phyloP scores from a whole-genome alignment of 1,140 invertebrate species.

The Propsilocerus akamusi region DNA sequence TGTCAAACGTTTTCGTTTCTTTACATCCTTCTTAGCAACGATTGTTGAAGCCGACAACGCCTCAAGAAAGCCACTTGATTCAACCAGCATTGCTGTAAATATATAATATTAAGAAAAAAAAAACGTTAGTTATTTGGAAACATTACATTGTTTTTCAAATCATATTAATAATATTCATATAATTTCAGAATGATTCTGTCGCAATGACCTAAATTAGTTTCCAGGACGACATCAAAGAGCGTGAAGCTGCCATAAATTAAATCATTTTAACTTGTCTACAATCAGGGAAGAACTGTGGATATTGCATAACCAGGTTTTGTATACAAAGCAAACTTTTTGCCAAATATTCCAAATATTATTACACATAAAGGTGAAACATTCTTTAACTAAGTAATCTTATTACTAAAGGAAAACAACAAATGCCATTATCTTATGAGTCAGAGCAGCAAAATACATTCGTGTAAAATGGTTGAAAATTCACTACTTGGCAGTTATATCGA shows the following conservation, averaged over 20 bases:
- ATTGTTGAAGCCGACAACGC: constrained; percentile 54
- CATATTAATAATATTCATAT: neutral
- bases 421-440: neutral
- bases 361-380: too few relatives aligned
- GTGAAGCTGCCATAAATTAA: too few relatives aligned
- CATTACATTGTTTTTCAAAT: constrained; percentile 1
- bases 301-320: too few relatives aligned
- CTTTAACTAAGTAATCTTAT: too few relatives aligned
- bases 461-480: too few relatives aligned
- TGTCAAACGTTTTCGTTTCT: constrained; percentile 53
- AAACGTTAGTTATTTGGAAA: constrained; percentile 5
- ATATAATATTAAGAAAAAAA: constrained; percentile 24
- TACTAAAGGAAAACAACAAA: neutral
- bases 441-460: too few relatives aligned
- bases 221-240: neutral
- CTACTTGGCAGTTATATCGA: too few relatives aligned
- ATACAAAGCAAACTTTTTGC: too few relatives aligned
- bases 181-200: neutral
- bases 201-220: neutral
- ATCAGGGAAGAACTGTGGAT: too few relatives aligned
- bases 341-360: too few relatives aligned
- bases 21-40: constrained; percentile 50
- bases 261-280: too few relatives aligned
- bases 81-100: constrained; percentile 53
- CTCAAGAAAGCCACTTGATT: constrained; percentile 85